Conservation (phyloP, 2,797 vertebrate genomes). For the Epinephelus awoara region DNA sequence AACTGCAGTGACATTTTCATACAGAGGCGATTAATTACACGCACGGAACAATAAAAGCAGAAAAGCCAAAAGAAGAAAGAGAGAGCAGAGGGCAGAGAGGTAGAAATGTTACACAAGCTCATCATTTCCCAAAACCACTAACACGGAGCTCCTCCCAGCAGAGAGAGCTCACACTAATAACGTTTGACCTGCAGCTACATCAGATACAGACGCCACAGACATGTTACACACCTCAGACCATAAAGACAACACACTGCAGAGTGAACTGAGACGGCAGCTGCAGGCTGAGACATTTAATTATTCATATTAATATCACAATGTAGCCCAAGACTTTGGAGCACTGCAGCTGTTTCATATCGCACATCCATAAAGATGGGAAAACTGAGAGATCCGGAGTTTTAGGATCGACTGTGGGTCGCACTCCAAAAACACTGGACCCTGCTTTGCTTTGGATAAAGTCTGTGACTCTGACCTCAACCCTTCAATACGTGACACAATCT, state of each 20-base stretch:
- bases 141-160: neutral
- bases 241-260: neutral
- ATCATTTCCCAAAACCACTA: neutral
- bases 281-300: neutral
- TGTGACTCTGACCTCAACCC: no score
- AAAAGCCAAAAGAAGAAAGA: neutral
- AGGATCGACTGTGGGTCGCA: no score
- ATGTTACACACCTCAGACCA: neutral
- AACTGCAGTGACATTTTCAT: neutral
- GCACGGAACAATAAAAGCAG: neutral
- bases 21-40: conserved; percentile 8
- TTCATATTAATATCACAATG: neutral
- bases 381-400: no score
- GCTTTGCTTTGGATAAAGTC: no score
- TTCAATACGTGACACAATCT: no score
- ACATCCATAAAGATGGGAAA: no score
- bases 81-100: neutral
- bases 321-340: no score
- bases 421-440: no score
- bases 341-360: no score
- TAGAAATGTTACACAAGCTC: neutral
- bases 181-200: no score
- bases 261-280: neutral
- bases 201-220: no score
- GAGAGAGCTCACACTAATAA: neutral